phyloP scores from a whole-genome alignment of 2,797 vertebrate genomes.

The Eutrigla gurnardus region DNA sequence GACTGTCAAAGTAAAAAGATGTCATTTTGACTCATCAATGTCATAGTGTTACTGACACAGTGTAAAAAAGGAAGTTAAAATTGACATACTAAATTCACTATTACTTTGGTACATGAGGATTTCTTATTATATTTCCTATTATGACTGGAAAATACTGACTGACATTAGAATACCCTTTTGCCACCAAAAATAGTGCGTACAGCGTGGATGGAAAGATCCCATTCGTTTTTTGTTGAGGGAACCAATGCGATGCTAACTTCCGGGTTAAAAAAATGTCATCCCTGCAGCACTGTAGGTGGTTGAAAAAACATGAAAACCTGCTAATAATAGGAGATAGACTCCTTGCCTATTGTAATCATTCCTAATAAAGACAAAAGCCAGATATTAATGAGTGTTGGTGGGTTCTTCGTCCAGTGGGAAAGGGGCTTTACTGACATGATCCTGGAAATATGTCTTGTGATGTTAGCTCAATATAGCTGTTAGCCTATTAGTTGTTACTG shows the following conservation, averaged over 20 bases:
- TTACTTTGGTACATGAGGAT: background rate
- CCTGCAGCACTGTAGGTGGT: too few species aligned
- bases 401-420: too few species aligned
- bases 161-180: background rate
- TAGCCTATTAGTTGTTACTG: too few species aligned
- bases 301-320: too few species aligned
- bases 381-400: too few species aligned
- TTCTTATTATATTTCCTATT: background rate
- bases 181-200: background rate
- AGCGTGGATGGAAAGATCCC: background rate
- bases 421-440: too few species aligned
- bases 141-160: background rate
- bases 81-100: background rate
- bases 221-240: too few species aligned
- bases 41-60: background rate
- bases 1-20: conserved; percentile 43
- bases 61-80: background rate
- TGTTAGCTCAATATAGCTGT: background rate
- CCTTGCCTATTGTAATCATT: too few species aligned
- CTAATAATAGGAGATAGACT: too few species aligned
- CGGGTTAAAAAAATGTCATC: too few species aligned
- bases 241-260: too few species aligned
- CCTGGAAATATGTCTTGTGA: background rate
- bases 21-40: conserved; percentile 8
- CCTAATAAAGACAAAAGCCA: too few species aligned